Evolutionary conservation across 2,113 vertebrate genomes (phyloP).

Genomic region (Guaruba guarouba): DNA sequence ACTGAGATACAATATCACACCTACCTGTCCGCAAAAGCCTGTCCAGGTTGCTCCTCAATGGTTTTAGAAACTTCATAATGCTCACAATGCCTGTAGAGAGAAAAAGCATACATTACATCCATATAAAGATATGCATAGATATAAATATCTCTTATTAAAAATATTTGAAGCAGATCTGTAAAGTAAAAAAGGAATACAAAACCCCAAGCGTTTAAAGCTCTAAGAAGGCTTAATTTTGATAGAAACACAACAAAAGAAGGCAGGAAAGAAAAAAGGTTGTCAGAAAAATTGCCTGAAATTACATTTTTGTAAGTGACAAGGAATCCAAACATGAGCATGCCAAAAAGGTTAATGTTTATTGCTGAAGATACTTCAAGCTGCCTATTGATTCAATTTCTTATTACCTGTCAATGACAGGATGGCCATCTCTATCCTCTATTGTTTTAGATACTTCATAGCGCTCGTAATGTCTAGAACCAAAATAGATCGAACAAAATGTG

Average conservation of each 20-base stretch:
- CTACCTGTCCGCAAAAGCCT: slow-evolving; percentile 52
- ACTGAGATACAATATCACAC: neutral
- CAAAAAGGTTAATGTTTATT: neutral
- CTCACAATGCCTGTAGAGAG: slow-evolving; percentile 32
- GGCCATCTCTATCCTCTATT: slow-evolving; percentile 28
- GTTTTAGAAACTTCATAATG: slow-evolving; percentile 55
- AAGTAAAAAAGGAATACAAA: neutral
- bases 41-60: slow-evolving; percentile 12
- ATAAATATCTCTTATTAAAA: neutral
- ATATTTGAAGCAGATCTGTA: neutral
- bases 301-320: neutral
- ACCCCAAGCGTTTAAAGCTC: fast-evolving
- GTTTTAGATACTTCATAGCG: slow-evolving; percentile 53
- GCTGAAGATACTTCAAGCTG: neutral
- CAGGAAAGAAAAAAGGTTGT: neutral
- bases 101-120: neutral
- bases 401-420: slow-evolving; percentile 60
- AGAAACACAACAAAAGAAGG: neutral
- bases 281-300: neutral
- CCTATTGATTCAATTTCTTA: neutral
- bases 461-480: slow-evolving; percentile 41
- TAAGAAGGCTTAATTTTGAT: neutral
- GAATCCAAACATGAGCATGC: neutral
- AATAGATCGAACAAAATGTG: neutral
- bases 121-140: neutral